These are phyloP conservation scores for Reticulitermes speratus DNA, from an alignment of 1,140 invertebrate species.

Conservation along the genomic window DNA sequence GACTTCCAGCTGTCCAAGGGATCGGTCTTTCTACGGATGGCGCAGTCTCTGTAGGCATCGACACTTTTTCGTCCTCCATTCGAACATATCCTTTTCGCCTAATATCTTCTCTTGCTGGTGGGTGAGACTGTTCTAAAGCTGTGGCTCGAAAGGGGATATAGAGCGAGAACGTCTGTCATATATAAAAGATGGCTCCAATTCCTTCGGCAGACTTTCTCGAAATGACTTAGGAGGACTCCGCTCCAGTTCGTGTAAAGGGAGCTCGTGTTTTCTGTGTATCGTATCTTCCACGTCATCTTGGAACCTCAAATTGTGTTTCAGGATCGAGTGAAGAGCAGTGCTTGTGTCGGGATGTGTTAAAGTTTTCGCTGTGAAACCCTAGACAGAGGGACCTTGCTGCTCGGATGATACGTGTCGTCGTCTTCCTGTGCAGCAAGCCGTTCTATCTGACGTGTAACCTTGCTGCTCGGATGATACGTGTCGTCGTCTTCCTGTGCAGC, in stretches of 20 bases:
- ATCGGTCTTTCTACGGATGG: background rate
- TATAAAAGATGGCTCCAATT: background rate
- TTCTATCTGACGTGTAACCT: constrained; percentile 15
- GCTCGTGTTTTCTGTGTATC: background rate
- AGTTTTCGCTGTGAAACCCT: background rate
- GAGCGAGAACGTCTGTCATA: background rate
- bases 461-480: constrained; percentile 38
- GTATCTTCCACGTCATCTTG: background rate
- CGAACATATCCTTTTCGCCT: no score
- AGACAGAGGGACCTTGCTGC: constrained; percentile 30
- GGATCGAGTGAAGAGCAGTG: constrained; percentile 12
- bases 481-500: constrained; percentile 37
- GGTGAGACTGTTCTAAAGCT: background rate
- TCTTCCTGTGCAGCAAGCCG: constrained; percentile 31
- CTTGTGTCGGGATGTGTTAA: background rate
- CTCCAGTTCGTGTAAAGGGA: background rate
- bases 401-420: constrained; percentile 39
- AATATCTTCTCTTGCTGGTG: background rate
- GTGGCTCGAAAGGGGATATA: background rate
- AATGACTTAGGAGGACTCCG: background rate
- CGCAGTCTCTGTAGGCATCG: background rate
- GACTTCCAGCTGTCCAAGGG: background rate
- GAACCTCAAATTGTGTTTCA: background rate
- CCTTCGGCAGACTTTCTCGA: background rate
- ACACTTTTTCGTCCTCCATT: background rate